phyloP scores from a whole-genome alignment of 2,113 vertebrate genomes.

The Pachyramphus minor region DNA sequence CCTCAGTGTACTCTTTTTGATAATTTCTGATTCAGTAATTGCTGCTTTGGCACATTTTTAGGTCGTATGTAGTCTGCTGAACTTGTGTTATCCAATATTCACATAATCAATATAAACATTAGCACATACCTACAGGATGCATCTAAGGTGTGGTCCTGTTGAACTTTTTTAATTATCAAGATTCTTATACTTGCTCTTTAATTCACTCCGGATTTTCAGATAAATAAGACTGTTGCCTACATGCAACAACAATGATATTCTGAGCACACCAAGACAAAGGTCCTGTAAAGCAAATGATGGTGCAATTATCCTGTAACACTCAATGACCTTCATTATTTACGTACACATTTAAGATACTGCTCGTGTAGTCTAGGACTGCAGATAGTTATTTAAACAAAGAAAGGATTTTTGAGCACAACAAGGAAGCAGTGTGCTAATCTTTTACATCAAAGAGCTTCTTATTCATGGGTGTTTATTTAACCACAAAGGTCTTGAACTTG shows the following conservation, averaged over 20 bases:
- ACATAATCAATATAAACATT: constrained; percentile 18
- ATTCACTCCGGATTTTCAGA: background rate
- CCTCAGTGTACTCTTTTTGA: background rate
- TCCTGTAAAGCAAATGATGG: background rate
- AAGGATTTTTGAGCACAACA: background rate
- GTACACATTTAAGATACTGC: background rate
- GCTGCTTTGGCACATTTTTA: constrained; percentile 13
- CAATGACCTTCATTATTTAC: background rate
- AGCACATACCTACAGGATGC: background rate
- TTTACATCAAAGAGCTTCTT: background rate
- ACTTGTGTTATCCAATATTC: constrained; percentile 20
- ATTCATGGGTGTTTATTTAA: background rate
- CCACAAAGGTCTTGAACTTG: background rate
- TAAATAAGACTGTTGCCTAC: background rate
- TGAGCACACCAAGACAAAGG: background rate
- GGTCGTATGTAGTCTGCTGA: constrained; percentile 18
- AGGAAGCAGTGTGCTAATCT: background rate
- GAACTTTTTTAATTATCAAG: constrained; percentile 6
- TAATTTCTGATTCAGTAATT: background rate
- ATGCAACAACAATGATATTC: background rate
- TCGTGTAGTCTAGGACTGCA: background rate
- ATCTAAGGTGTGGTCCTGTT: background rate
- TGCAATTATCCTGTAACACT: background rate
- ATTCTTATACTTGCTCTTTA: constrained; percentile 7
- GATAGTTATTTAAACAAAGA: background rate